Base-by-base conservation (phyloP, 2,888 invertebrate genomes). In the Eupithecia tripunctaria region DNA sequence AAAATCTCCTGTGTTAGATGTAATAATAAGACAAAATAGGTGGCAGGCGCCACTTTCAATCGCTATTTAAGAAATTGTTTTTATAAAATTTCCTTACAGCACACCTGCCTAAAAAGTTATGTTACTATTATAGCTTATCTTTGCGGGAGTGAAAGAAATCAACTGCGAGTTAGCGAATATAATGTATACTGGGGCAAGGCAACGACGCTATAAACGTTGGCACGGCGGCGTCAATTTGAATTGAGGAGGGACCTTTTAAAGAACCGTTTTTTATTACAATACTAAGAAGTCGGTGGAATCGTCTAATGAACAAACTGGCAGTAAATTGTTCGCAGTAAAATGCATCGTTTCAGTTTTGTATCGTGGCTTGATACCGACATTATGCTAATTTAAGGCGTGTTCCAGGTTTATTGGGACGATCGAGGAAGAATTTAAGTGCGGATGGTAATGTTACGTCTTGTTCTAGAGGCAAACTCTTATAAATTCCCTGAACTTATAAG, bases 301-400 rank as follows among this genome's bases (percentile, higher is more conserved):
- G 72, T 51, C 56, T 75, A 73, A 76, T 72, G 75, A 76, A 73
- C 73, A 66, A 63, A 71, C 70, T 67, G 68, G 67, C 69, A 68
- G 68, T 74, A 73, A 76, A 78, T 74, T 68, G 68, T 75, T 60
- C 27, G 18, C 75, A 73, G 75, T 73, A 75, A 75, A 75, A 70
- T 75, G 73, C 77, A 75, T 47, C 67, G 36, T 66, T 70, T 65
- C 51, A 62, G 62, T 41, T 69, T 29, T 64, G 7, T 67, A 62
- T 63, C 36, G 71, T 66, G 66, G 29, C 65, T 66, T 51, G 68
- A 21, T 60, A 70, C 25, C n/a, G 56, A 18, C 38, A 41, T 38
- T 47, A 71, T 71, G 51, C 62, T 73, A 71, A 72, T 73, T 70
- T 64, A 36, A 73, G 66, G 66, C 60, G 43, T 70, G 14, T 60